Conservation (phyloP, 1,140 invertebrate species). For the Bombus waltoni region DNA sequence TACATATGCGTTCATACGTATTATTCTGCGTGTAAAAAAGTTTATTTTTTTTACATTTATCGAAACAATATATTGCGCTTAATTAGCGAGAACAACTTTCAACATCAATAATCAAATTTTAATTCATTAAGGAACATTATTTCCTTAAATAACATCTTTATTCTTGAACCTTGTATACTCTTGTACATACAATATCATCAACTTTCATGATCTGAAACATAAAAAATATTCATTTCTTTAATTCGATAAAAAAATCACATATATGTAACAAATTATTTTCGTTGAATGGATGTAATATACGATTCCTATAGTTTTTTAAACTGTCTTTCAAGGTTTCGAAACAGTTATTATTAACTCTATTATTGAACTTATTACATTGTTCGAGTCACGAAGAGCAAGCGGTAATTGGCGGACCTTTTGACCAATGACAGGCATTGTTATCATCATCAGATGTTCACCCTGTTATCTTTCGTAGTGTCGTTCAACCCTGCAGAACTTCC, state of each 20-base stretch:
- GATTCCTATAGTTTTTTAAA: neutral
- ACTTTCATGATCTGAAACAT: constrained; percentile 87
- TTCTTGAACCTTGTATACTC: constrained; percentile 87
- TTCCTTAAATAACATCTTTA: constrained; percentile 47
- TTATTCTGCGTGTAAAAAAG: constrained; percentile 20
- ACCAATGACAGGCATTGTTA: constrained; percentile 62
- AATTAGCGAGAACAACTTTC: neutral
- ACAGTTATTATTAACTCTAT: constrained; percentile 57
- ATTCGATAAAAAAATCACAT: neutral
- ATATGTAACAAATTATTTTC: neutral
- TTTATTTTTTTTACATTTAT: constrained; percentile 34
- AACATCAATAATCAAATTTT: neutral
- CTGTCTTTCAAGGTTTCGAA: constrained; percentile 1
- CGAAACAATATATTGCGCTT: constrained; percentile 2
- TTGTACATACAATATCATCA: constrained; percentile 88
- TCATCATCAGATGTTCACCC: constrained; percentile 53
- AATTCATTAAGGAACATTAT: neutral
- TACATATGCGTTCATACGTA: constrained; percentile 1
- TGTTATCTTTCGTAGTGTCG: constrained; percentile 40
- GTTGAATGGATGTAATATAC: neutral
- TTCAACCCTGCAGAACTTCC: constrained; percentile 37
- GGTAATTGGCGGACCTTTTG: constrained; percentile 73
- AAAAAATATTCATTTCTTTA: constrained; percentile 13
- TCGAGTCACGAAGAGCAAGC: constrained; percentile 61
- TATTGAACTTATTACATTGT: constrained; percentile 59